Conservation (phyloP, 2,888 invertebrate species). For the Lissonota sp. region DNA sequence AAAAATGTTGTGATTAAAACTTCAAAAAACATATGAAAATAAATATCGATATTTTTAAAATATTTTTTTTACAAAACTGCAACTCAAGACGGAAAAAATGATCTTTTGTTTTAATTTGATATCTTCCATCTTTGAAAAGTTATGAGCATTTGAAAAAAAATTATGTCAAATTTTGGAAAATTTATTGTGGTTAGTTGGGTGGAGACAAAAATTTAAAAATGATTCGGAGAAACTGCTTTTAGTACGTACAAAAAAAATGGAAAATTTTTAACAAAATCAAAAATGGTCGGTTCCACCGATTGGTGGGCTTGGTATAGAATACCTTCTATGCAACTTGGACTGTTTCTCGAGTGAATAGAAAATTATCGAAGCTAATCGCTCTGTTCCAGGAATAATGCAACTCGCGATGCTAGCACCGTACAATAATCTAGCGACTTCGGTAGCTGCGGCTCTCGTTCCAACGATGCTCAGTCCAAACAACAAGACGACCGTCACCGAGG, state of each 20-base stretch:
- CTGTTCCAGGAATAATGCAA: slow-evolving; percentile 84
- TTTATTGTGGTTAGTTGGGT: too few relatives aligned
- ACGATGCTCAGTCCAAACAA: slow-evolving; percentile 83
- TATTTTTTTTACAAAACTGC: too few relatives aligned
- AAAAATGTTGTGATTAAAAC: too few relatives aligned
- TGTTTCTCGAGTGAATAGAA: background rate
- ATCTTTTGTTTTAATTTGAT: too few relatives aligned
- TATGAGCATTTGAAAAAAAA: too few relatives aligned
- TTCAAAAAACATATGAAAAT: too few relatives aligned
- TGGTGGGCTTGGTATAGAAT: too few relatives aligned
- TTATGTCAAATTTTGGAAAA: too few relatives aligned
- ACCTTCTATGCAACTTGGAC: too few relatives aligned
- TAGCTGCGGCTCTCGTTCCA: slow-evolving; percentile 85
- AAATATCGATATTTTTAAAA: too few relatives aligned
- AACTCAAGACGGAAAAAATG: too few relatives aligned
- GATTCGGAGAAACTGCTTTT: background rate
- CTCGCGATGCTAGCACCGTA: slow-evolving; percentile 85
- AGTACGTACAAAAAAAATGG: background rate
- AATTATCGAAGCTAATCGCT: slow-evolving; percentile 29
- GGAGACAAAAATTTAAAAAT: slow-evolving; percentile 33
- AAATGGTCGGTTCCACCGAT: background rate
- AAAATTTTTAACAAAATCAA: background rate
- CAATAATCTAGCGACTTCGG: slow-evolving; percentile 85
- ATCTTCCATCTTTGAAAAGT: too few relatives aligned
- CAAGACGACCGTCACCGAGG: slow-evolving; percentile 79